Conservation (phyloP, 1,140 invertebrate species). For the Phenacoccus solenopsis region DNA sequence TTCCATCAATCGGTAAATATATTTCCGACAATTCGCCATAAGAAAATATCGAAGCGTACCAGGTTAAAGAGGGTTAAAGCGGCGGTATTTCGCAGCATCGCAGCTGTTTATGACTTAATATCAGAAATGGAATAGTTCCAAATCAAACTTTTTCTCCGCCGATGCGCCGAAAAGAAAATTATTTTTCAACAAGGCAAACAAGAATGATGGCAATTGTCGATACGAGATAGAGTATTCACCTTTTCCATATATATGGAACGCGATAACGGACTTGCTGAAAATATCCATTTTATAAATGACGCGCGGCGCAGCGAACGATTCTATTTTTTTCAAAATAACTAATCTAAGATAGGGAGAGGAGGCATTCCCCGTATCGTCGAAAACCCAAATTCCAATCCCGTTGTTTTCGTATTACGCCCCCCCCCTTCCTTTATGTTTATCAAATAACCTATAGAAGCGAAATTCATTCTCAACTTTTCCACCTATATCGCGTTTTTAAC, state of each 20-base stretch:
- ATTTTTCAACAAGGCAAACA: background rate
- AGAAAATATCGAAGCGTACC: too few species aligned
- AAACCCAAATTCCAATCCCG: background rate
- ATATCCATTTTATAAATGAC: background rate
- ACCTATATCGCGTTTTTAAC: too few species aligned
- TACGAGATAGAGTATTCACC: too few species aligned
- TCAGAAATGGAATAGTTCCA: background rate
- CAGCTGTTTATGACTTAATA: slow-evolving; percentile 2
- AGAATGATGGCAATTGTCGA: too few species aligned
- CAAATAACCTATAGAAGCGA: background rate
- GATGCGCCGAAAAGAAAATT: background rate
- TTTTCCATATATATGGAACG: background rate
- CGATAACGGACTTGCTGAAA: background rate
- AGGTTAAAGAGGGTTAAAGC: too few species aligned
- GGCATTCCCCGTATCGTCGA: background rate
- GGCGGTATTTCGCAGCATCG: background rate
- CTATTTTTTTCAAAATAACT: background rate
- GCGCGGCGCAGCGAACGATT: background rate
- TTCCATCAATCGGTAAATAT: background rate
- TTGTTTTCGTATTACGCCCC: background rate
- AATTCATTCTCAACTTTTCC: too few species aligned
- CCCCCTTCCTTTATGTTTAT: background rate
- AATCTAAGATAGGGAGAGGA: background rate
- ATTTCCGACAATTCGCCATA: background rate
- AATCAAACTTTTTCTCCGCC: background rate